phyloP scores from a whole-genome alignment of 2,113 vertebrate genomes.

The Zeus faber region DNA sequence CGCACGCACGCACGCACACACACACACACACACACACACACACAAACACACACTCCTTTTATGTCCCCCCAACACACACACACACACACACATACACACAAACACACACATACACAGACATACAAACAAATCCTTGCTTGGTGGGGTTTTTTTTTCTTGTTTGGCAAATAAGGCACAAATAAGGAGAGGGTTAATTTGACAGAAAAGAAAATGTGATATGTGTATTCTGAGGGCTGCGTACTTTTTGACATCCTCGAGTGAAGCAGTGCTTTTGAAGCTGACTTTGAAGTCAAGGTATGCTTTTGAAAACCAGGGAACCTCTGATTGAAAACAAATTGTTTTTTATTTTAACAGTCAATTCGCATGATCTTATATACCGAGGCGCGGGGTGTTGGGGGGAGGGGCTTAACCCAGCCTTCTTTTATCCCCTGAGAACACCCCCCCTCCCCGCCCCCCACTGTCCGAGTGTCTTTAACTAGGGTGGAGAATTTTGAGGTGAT shows the following conservation, averaged over 20 bases:
- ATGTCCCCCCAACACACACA: too few species aligned
- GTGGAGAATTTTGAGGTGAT: slow-evolving; percentile 44
- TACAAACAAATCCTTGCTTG: slow-evolving; percentile 41
- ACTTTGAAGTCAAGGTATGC: slow-evolving; percentile 68
- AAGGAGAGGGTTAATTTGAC: slow-evolving; percentile 56
- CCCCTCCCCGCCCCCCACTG: background rate
- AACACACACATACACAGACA: slow-evolving; percentile 32
- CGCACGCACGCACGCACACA: slow-evolving; percentile 10
- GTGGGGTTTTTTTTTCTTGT: slow-evolving; percentile 38
- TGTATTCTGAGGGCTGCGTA: slow-evolving; percentile 56
- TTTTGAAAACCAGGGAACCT: slow-evolving; percentile 54
- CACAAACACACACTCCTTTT: too few species aligned
- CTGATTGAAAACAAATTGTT: slow-evolving; percentile 70
- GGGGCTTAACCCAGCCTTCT: slow-evolving; percentile 27
- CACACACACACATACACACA: slow-evolving; percentile 21
- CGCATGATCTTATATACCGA: slow-evolving; percentile 41
- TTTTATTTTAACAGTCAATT: slow-evolving; percentile 56
- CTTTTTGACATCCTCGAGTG: slow-evolving; percentile 60
- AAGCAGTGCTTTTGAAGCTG: slow-evolving; percentile 60
- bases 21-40: too few species aligned
- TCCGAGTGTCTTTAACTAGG: slow-evolving; percentile 22
- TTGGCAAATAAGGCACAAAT: slow-evolving; percentile 57
- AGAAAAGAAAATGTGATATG: slow-evolving; percentile 57
- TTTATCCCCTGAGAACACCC: slow-evolving; percentile 40
- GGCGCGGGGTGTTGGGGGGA: slow-evolving; percentile 41